Conservation (phyloP, 1,140 invertebrate species). For the Pogonomyrmex californicus region DNA sequence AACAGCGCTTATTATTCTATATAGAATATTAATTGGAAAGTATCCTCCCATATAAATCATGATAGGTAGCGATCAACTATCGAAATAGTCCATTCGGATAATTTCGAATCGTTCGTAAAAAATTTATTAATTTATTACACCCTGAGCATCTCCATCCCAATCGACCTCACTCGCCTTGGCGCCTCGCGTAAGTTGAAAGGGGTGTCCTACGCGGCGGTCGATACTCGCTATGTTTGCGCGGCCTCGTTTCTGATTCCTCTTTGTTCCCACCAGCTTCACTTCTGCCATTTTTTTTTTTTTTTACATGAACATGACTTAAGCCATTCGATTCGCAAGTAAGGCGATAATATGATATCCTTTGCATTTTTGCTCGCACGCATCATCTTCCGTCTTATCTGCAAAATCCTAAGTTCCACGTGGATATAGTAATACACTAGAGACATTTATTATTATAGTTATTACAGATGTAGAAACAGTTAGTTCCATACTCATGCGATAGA, state of each 20-base stretch:
- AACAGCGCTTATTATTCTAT: neutral
- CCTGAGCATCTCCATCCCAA: neutral
- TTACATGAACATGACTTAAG: neutral
- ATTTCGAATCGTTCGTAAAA: slow-evolving; percentile 4
- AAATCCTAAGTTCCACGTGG: neutral
- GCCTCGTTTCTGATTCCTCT: slow-evolving; percentile 50
- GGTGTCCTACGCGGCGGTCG: slow-evolving; percentile 55
- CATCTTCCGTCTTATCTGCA: neutral
- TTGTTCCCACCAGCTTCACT: slow-evolving; percentile 34
- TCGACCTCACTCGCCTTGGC: slow-evolving; percentile 21
- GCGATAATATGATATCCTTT: neutral
- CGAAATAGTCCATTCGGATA: neutral
- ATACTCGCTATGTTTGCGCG: slow-evolving; percentile 66
- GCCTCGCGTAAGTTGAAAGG: slow-evolving; percentile 14
- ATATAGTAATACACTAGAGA: neutral
- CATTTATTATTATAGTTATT: slow-evolving; percentile 9
- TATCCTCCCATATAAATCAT: neutral
- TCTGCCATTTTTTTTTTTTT: slow-evolving; percentile 15
- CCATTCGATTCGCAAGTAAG: neutral
- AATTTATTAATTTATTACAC: slow-evolving; percentile 23
- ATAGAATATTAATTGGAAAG: neutral
- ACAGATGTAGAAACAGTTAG: slow-evolving; percentile 22
- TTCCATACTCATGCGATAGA: neutral
- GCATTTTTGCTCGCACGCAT: neutral
- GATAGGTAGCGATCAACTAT: neutral